Evolutionary conservation across 2,113 vertebrate species (phyloP), one percentile per base, ranked within the genome.

Genomic region (Cacatua alba): DNA sequence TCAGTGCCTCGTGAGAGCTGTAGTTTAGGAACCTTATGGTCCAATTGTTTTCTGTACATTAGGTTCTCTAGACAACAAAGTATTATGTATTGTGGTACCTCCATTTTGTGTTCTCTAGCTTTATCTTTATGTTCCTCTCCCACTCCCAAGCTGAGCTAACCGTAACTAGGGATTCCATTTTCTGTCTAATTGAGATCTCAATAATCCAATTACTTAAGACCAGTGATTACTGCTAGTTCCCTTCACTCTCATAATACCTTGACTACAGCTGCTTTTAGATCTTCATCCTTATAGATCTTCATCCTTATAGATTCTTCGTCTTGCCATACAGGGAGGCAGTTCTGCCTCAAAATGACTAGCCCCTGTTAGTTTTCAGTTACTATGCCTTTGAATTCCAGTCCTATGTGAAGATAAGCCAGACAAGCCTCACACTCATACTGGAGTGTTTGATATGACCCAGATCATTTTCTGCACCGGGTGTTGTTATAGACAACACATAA

Each of bases 141-240:
- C 15, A 33, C 15, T 67, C 60, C 64, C 64, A 75, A 90, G 20
- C 25, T 77, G 43, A 90, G 83, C 60, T 88, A 67, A 46, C 75
- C 35, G 6, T 48, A 95, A 80, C 62, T 11, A 74, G 26, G 52
- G 68, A 88, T 94, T 92, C 84, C 78, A 62, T 95, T 92, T 95
- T 92, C 94, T 55, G 13, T 53, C 53, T 79, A 72, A 41, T 31
- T 89, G 74, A 92, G 92, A 96, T 95, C 93, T 95, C 84, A 76
- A 2, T 33, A 74, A 97, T 91, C 91, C 86, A 92, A 31, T 96
- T 95, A 91, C 83, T 78, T 91, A 78, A 95, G 41, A 35, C 15
- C 17, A 64, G 55, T 21, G 65, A 91, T 84, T 92, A 64, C 81
- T 57, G 48, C 51, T 74, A 60, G 76, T 44, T 95, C 76, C 59